Conservation (phyloP, 2,888 invertebrate species). For the Sesia apiformis region DNA sequence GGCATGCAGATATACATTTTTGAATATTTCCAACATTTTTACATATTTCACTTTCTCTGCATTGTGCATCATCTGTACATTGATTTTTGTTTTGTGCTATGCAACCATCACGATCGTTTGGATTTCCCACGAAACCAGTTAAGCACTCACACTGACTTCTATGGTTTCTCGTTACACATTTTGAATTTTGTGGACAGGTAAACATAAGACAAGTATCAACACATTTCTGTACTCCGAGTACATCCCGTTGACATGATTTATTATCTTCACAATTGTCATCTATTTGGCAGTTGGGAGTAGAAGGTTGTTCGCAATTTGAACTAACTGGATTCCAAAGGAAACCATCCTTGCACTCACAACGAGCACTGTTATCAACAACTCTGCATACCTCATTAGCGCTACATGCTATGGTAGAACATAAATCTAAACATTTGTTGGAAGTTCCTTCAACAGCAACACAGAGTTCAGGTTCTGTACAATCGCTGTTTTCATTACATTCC, state of each 20-base stretch:
- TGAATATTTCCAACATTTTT: constrained; percentile 75
- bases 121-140: constrained; percentile 89
- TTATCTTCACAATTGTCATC: constrained; percentile 81
- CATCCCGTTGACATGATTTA: constrained; percentile 87
- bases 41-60: constrained; percentile 88
- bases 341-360: constrained; percentile 85
- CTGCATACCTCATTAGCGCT: constrained; percentile 87
- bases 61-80: constrained; percentile 87
- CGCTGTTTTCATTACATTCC: constrained; percentile 79
- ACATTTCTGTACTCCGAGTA: constrained; percentile 89
- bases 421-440: constrained; percentile 80
- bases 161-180: constrained; percentile 83
- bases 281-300: constrained; percentile 84
- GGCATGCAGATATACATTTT: constrained; percentile 86
- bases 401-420: constrained; percentile 87
- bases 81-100: constrained; percentile 80
- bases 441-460: constrained; percentile 80
- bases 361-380: constrained; percentile 80
- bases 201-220: constrained; percentile 84
- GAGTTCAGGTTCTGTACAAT: constrained; percentile 81
- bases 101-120: constrained; percentile 92
- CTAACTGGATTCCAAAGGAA: constrained; percentile 89
- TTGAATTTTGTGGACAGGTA: constrained; percentile 88
- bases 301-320: constrained; percentile 89
- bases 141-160: constrained; percentile 88